phyloP scores from a whole-genome alignment of 2,113 vertebrate species.

The Nestor notabilis region DNA sequence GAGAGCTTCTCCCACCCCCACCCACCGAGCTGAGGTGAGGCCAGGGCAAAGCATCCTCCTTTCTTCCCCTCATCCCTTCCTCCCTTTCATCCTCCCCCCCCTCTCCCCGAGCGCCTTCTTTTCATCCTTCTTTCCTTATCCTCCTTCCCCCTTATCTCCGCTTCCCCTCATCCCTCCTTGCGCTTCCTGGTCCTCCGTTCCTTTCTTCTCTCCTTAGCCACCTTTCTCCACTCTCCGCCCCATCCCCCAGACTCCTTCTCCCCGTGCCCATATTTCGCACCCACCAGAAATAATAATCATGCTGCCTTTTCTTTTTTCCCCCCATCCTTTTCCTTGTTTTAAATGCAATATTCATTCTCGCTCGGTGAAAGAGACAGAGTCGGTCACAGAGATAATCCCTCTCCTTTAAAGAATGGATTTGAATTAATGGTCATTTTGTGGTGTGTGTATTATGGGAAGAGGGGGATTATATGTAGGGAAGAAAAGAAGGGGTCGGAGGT shows the following conservation, averaged over 20 bases:
- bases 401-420: neutral
- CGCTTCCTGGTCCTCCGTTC: constrained; percentile 37
- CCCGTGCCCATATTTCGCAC: constrained; percentile 2
- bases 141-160: neutral
- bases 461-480: neutral
- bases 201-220: constrained; percentile 58
- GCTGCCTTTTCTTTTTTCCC: too few relatives aligned
- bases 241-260: constrained; percentile 22
- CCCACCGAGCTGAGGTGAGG: constrained; percentile 63
- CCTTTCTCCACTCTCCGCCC: constrained; percentile 48
- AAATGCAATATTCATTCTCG: neutral
- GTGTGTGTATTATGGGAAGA: neutral
- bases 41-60: constrained; percentile 56
- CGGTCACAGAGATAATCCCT: constrained; percentile 22
- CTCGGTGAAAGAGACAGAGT: neutral
- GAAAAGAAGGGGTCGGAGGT: constrained; percentile 14
- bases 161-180: neutral
- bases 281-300: neutral
- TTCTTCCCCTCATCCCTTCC: constrained; percentile 29
- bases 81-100: neutral
- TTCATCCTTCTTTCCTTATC: neutral
- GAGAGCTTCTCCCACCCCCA: constrained; percentile 34
- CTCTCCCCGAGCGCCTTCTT: neutral
- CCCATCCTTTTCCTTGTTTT: neutral
- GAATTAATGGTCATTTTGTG: constrained; percentile 36